A percentile compares a stretch with the other conserved stretches of the same genome.
phyloP scores from a whole-genome alignment of 2,113 vertebrate genomes.

The Gobiocypris rarus region DNA sequence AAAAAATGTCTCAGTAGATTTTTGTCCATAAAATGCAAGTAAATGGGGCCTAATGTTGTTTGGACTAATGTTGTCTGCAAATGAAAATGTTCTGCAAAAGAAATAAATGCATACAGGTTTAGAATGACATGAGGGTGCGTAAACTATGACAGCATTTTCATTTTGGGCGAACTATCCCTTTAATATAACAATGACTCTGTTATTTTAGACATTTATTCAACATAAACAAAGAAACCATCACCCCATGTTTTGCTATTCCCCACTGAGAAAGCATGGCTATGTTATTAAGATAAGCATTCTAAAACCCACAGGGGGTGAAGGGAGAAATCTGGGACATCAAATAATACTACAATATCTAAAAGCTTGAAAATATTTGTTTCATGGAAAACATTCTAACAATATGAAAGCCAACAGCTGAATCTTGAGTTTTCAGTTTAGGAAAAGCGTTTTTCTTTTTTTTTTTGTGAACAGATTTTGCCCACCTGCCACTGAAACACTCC shows the following conservation, averaged over 20 bases:
- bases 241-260: constrained; percentile 15
- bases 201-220: neutral
- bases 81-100: neutral
- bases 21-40: neutral
- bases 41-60: neutral
- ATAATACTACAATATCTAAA: neutral
- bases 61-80: no score
- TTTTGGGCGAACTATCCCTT: neutral
- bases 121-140: neutral
- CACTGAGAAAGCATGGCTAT: constrained; percentile 30
- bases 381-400: constrained; percentile 10
- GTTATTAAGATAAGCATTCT: constrained; percentile 10
- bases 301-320: neutral
- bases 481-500: constrained; percentile 33
- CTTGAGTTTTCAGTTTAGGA: constrained; percentile 14
- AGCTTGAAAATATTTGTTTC: neutral
- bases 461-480: constrained; percentile 20
- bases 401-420: neutral
- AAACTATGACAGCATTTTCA: neutral
- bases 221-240: constrained; percentile 13
- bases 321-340: constrained; percentile 22
- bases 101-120: neutral
- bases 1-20: neutral
- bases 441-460: neutral
- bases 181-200: neutral